Percentiles rank a stretch among this genome's conserved stretches.
These are phyloP conservation scores for Myripristis murdjan DNA, from an alignment of 2,797 vertebrate species.

Conservation along the genomic window DNA sequence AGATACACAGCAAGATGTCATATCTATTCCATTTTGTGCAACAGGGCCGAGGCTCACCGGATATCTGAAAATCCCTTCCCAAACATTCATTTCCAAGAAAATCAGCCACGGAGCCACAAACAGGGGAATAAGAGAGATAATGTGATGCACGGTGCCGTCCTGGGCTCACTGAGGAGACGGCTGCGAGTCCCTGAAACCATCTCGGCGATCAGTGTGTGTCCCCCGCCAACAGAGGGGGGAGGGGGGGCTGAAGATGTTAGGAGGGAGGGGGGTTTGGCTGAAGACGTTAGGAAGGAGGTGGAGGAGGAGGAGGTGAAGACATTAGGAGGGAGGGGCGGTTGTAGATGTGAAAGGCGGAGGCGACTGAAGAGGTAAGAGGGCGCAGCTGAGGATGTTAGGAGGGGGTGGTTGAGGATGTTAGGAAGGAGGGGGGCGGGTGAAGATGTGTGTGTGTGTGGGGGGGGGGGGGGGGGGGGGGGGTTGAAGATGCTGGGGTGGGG, in stretches of 20 bases:
- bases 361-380: too few species aligned
- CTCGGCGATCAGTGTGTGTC: conserved; percentile 59
- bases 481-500: too few species aligned
- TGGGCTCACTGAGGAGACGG: conserved; percentile 66
- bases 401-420: too few species aligned
- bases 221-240: conserved; percentile 35
- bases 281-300: conserved; percentile 14
- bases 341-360: too few species aligned
- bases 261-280: conserved; percentile 29
- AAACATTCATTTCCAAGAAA: conserved; percentile 71
- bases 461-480: too few species aligned
- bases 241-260: not conserved
- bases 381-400: too few species aligned
- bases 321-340: too few species aligned
- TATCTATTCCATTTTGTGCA: conserved; percentile 41
- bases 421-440: too few species aligned
- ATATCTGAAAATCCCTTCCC: conserved; percentile 68
- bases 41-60: conserved; percentile 32
- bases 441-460: too few species aligned
- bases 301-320: conserved; percentile 25
- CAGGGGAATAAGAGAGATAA: conserved; percentile 70
- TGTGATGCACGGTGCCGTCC: conserved; percentile 72
- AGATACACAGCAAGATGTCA: conserved; percentile 21
- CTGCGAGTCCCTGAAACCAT: conserved; percentile 68
- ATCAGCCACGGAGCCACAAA: conserved; percentile 56